Conservation (phyloP, 2,113 vertebrate genomes). For the Carettochelys insculpta region DNA sequence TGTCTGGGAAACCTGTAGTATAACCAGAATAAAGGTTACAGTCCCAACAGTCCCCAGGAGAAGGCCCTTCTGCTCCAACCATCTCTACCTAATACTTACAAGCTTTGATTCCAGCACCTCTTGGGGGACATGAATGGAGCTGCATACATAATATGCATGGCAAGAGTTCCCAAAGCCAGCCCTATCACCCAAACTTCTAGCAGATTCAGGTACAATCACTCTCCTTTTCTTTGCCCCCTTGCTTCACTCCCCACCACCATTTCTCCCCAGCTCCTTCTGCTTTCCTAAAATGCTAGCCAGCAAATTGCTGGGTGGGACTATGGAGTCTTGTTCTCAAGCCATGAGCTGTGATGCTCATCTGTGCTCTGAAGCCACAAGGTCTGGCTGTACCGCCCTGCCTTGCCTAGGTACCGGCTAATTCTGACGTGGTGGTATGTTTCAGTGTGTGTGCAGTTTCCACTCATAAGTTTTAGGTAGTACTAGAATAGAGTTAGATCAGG, state of each 20-base stretch:
- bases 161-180: not conserved
- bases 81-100: not conserved
- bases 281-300: not conserved
- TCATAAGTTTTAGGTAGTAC: constrained; percentile 24
- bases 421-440: not conserved
- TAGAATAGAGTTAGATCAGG: constrained; percentile 43
- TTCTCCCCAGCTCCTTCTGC: accelerated
- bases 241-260: no score
- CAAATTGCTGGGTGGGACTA: not conserved
- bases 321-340: not conserved
- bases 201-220: not conserved
- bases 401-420: not conserved
- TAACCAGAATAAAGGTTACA: not conserved
- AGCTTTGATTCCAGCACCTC: not conserved
- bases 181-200: not conserved
- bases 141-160: not conserved
- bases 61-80: not conserved
- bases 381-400: not conserved
- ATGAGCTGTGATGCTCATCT: not conserved
- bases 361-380: not conserved
- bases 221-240: no score
- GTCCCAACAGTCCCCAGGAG: not conserved
- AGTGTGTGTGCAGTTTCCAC: not conserved
- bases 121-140: accelerated
- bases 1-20: not conserved